These are phyloP conservation scores for Drosophila miranda DNA, from an alignment of 1,140 invertebrate species.

Conservation along the genomic window DNA sequence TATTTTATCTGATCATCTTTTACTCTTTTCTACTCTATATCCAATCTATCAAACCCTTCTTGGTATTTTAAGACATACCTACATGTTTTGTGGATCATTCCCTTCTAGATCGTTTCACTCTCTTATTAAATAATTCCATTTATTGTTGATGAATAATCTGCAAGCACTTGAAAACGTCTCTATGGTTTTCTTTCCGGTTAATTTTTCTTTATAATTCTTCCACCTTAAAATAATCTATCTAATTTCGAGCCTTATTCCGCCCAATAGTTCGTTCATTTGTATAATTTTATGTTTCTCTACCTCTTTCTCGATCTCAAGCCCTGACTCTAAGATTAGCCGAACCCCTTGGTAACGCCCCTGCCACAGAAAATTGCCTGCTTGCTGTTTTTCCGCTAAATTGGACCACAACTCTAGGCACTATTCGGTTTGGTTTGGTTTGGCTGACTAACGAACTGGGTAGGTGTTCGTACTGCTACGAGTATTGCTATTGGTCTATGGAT, in stretches of 20 bases:
- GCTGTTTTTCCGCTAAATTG: conserved; percentile 35
- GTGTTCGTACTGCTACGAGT: neutral
- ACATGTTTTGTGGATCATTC: too few relatives aligned
- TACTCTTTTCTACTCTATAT: too few relatives aligned
- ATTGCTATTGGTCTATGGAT: conserved; percentile 25
- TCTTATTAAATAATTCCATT: too few relatives aligned
- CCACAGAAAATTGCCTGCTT: conserved; percentile 39
- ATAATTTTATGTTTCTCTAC: conserved; percentile 37
- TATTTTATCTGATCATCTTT: too few relatives aligned
- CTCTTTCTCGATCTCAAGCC: conserved; percentile 37
- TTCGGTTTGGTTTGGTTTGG: conserved; percentile 17
- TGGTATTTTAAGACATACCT: too few relatives aligned
- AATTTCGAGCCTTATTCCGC: neutral
- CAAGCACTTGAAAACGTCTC: too few relatives aligned
- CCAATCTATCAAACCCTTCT: too few relatives aligned
- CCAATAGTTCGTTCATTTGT: conserved; percentile 24
- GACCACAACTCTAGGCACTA: conserved; percentile 29
- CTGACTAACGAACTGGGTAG: conserved; percentile 19
- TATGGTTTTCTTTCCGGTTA: too few relatives aligned
- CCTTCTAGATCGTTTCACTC: too few relatives aligned
- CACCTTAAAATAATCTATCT: too few relatives aligned
- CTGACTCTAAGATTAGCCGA: conserved; percentile 28
- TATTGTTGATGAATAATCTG: too few relatives aligned
- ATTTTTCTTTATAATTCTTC: too few relatives aligned
- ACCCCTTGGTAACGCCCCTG: conserved; percentile 29